Base-by-base conservation (phyloP, 1,140 invertebrate genomes). In the Scaptomyza pallida region DNA sequence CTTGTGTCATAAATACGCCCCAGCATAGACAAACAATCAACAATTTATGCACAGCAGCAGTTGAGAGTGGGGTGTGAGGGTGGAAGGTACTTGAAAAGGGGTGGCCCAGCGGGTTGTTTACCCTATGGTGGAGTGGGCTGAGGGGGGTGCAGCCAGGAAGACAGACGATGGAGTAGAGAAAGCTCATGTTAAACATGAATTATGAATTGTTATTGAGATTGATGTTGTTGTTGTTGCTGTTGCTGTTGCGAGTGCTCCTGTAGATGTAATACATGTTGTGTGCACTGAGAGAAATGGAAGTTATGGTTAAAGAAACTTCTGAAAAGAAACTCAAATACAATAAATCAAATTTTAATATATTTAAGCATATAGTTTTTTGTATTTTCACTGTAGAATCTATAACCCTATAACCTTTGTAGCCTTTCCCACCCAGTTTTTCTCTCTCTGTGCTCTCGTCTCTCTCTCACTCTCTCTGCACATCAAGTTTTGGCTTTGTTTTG, bases 121-220 rank as follows among this genome's bases (percentile, higher is more conserved):
- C 51, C 51, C 51, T 37, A n/a, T 30, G 45, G 62, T 37, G 43
- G 60, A n/a, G 40, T 52, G 51, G 15, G 81, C 74, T 88, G 68
- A 70, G 75, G 55, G 78, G 63, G 61, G 19, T 48, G 19, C 26
- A 9, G 45, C 37, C 35, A 43, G 56, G 75, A 59, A 37, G 33
- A 30, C 6, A 30, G 5, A 30, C 6, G 26, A 35, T 10, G 33
- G 12, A n/a, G 12, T 8, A 37, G 12, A 37, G 33, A 37, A 37
- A 37, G 33, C 70, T 75, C 79, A 83, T 89, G 89, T 90, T 90
- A 88, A 90, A 89, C 89, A 90, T 90, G 89, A 90, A 90, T 90
- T 90, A 90, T 90, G 89, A 90, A 90, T 89, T 90, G 85, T 90
- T 90, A 90, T 90, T 90, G 85, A 90, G 89, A 90, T 90, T 89